These are phyloP conservation scores for Teleogryllus occipitalis DNA, from an alignment of 1,140 invertebrate genomes.

Conservation along the genomic window DNA sequence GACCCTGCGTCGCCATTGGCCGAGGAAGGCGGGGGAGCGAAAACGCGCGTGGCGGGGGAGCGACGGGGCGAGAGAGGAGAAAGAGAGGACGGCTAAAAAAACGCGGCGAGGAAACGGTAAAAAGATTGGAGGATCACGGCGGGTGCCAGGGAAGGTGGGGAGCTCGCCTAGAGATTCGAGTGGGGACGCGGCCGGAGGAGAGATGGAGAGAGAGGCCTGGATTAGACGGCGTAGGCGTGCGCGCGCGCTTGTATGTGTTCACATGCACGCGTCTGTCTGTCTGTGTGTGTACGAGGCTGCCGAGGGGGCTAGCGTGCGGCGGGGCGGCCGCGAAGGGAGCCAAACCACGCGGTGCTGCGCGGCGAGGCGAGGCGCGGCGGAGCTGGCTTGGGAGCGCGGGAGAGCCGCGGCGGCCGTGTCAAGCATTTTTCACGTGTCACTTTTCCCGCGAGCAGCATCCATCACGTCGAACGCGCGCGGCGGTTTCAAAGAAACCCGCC, in stretches of 20 bases:
- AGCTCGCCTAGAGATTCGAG: background rate
- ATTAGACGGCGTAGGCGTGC: background rate
- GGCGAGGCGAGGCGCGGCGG: background rate
- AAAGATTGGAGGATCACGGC: background rate
- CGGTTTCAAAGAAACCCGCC: background rate
- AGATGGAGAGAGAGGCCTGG: background rate
- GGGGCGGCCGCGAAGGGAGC: background rate
- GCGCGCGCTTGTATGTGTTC: background rate
- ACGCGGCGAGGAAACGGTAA: slow-evolving; percentile 2
- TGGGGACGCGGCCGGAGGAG: background rate
- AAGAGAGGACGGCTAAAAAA: background rate
- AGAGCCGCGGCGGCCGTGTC: slow-evolving; percentile 10
- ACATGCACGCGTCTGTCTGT: background rate
- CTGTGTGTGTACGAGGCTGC: too few relatives aligned
- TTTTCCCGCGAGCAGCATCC: slow-evolving; percentile 17
- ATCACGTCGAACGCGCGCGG: slow-evolving; percentile 14
- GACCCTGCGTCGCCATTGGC: slow-evolving; percentile 13
- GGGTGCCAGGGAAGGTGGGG: background rate
- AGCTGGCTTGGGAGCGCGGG: slow-evolving; percentile 7
- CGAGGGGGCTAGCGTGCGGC: background rate
- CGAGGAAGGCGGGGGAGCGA: background rate
- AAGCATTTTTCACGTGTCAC: slow-evolving; percentile 20
- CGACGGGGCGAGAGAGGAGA: background rate
- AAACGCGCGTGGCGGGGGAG: background rate
- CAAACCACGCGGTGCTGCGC: background rate